Percentiles rank a stretch among this genome's conserved stretches.
phyloP scores from a whole-genome alignment of 2,113 vertebrate genomes.

The Pomatostomus ruficeps region DNA sequence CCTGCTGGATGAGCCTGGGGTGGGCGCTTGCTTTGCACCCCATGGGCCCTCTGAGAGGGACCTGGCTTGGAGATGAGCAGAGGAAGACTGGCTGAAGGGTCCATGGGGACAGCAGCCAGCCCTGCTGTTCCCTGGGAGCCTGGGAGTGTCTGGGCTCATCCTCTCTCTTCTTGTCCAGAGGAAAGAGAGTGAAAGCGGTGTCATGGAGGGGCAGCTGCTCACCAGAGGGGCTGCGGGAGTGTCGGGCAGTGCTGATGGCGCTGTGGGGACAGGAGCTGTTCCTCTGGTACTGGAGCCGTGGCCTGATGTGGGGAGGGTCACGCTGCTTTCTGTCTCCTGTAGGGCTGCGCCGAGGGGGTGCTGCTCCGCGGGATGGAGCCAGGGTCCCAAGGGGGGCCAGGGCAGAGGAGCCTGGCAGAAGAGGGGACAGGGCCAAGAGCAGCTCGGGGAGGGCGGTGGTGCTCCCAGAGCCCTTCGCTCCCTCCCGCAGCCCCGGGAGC shows the following conservation, averaged over 20 bases:
- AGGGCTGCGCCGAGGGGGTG: fast-evolving
- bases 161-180: background rate
- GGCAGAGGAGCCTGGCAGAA: background rate
- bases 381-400: fast-evolving
- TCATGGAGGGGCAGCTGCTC: fast-evolving
- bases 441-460: background rate
- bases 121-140: background rate
- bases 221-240: fast-evolving
- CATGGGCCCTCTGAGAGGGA: fast-evolving
- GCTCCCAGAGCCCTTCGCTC: background rate
- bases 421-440: background rate
- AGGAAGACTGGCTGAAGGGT: background rate
- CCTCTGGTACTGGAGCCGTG: fast-evolving
- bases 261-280: fast-evolving
- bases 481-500: background rate
- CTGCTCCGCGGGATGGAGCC: background rate
- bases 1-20: background rate
- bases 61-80: fast-evolving
- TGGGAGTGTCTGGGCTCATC: background rate
- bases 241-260: fast-evolving
- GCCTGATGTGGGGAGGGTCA: fast-evolving
- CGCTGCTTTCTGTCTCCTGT: fast-evolving
- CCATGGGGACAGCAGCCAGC: background rate
- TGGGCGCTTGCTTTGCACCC: fast-evolving
- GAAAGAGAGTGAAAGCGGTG: fast-evolving